Evolutionary conservation across 2,113 vertebrate species (phyloP).

Genomic region (Natator depressus): DNA sequence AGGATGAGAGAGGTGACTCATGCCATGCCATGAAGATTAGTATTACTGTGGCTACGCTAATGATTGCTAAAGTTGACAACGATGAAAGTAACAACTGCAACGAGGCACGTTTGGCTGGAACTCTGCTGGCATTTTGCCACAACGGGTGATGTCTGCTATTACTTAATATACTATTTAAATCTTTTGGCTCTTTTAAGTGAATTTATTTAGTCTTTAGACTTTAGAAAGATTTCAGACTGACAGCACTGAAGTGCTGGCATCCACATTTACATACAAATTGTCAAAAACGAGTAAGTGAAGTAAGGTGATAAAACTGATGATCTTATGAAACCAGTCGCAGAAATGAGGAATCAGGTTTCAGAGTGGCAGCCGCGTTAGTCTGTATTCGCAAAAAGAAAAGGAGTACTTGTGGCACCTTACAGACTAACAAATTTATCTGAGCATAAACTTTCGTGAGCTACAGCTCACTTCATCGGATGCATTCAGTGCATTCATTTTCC

Average conservation of each 20-base stretch:
- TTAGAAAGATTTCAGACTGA: background rate
- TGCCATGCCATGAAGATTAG: accelerated
- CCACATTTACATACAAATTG: background rate
- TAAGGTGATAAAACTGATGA: background rate
- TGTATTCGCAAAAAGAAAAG: too few species aligned
- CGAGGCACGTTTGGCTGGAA: background rate
- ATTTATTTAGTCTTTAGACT: background rate
- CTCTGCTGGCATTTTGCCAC: background rate
- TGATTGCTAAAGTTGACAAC: background rate
- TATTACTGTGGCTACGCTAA: background rate
- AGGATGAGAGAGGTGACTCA: background rate
- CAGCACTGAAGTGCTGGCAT: background rate
- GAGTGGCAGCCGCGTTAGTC: too few species aligned
- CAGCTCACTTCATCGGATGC: too few species aligned
- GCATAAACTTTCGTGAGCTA: too few species aligned
- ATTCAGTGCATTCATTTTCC: too few species aligned
- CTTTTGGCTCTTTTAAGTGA: constrained; percentile 1
- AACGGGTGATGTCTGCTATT: background rate
- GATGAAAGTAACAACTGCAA: background rate
- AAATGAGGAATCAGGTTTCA: background rate
- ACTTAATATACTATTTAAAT: constrained; percentile 24
- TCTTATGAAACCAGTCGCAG: constrained; percentile 9
- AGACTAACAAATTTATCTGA: too few species aligned
- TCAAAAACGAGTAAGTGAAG: background rate
- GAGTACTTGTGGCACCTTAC: too few species aligned